Evolutionary conservation across 1,140 invertebrate genomes (phyloP), one percentile per base, ranked within the genome.

Genomic region (Manduca sexta): DNA sequence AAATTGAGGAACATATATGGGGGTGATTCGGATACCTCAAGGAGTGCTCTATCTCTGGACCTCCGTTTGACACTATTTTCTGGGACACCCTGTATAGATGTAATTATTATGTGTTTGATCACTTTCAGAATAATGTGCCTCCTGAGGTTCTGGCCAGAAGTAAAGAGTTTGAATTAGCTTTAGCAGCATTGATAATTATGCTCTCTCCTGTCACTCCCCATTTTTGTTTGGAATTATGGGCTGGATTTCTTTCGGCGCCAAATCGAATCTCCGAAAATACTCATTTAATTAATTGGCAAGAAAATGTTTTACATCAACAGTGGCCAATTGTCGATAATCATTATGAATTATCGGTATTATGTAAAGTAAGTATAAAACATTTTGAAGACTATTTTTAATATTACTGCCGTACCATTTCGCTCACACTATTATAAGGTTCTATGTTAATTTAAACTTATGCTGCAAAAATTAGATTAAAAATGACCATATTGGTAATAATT

Each of bases 141-240:
- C 72, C 87, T 17, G 82, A 89, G 42, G 83, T 93, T 30, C 83
- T 92, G 38, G 88, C 87, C 11, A 88, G 88, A 49, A 92, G 94
- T 71, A 82, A 84, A n/a, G 90, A 96, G 65, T 98, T 90, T 83
- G 94, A 97, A 81, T 77, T 90, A 59, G 90, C 93, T 8, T 83
- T 98, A 41, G 93, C 91, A 12, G 81, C 87, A 10, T 90, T 95
- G 62, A 89, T 98, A 39, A 93, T 98, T 46, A 92, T 97, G 90
- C 64, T 97, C 2, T 89, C 94, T 2, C 96, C 96, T 0, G 87
- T 98, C 55, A 92, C 93, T 3, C 97, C 97, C 6, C 93, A 96
- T 78, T 97, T 97, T 77, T 91, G 94, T 7, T 95, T 93, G 1
- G 95, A 98, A 83, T 82, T 98, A 21, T 98, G 97, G 97, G 86